Base-by-base conservation (phyloP, 1,140 invertebrate genomes). In the Apis laboriosa region DNA sequence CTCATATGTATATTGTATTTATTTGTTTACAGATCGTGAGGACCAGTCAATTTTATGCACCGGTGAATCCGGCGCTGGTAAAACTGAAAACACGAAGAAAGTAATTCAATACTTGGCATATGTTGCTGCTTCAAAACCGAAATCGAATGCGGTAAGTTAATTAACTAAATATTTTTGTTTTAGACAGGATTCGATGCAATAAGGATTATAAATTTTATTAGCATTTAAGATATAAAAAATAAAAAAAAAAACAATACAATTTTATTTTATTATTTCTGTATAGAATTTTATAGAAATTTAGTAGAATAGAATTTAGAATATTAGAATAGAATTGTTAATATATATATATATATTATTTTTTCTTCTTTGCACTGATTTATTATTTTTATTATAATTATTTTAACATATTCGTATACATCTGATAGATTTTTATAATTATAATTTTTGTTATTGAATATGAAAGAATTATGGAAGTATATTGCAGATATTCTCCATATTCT, bases 1-100 rank as follows among this genome's bases (percentile, higher is more conserved):
- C 2, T 34, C 34, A 3, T 3, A 3, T 4, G 2, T 61, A 21
- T 9, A 34, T 80, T 7, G 13, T 60, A 49, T 61, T 83, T 43
- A 5, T 85, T 28, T 84, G 71, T 95, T 99, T 96, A 43, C 95
- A 99, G 99, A 99, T 95, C 97, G 99, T 64, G 99, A 99, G 95
- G 99, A 99, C 94, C 99, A 99, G 95, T 99, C 98, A 13, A 99
- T 99, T 94, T 95, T 99, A 77, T 99, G 99, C 95, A 99, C 99
- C 73, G 99, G 99, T 89, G 99, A 99, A 95, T 99, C 99, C n/a
- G 99, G 99, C 89, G 99, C 99, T 87, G 99, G 99, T 86, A 99
- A 99, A 95, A 99, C 99, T 34, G 99, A 99, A 94, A 99, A 99
- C 94, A 99, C 99, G 66, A 99, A 99, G 95, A 99, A 99, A 96